phyloP scores from a whole-genome alignment of 37 sponge, comb jelly and placozoan species.

The Mnemiopsis leidyi region DNA sequence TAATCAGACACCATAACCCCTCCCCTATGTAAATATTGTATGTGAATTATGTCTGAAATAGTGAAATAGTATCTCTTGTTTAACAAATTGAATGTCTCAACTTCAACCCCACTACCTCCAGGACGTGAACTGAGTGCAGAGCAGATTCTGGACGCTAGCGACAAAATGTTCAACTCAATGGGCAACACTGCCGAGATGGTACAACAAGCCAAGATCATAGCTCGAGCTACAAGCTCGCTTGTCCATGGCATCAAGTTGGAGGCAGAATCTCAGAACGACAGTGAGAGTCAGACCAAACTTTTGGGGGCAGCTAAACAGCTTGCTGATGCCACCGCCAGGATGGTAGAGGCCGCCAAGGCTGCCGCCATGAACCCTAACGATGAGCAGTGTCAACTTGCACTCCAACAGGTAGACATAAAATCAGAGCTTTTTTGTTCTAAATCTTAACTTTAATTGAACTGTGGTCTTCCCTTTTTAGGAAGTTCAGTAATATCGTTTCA shows the following conservation, averaged over 20 bases:
- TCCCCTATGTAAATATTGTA: too few relatives aligned
- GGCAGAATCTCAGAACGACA: conserved; percentile 83
- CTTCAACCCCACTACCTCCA: neutral
- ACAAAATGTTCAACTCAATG: conserved; percentile 79
- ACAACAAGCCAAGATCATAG: conserved; percentile 91
- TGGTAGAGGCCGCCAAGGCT: conserved; percentile 94
- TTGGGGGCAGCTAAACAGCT: conserved; percentile 85
- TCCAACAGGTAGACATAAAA: conserved; percentile 41
- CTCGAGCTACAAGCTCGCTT: conserved; percentile 78
- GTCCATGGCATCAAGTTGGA: conserved; percentile 87
- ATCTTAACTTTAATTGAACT: too few relatives aligned
- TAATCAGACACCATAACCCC: too few relatives aligned
- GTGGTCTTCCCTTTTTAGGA: too few relatives aligned
- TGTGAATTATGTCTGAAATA: too few relatives aligned
- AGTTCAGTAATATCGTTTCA: too few relatives aligned
- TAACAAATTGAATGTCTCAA: neutral
- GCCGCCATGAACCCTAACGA: conserved; percentile 79
- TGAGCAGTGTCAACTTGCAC: conserved; percentile 55
- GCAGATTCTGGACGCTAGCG: conserved; percentile 86
- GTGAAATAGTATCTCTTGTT: too few relatives aligned
- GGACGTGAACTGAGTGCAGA: conserved; percentile 48
- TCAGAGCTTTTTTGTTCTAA: neutral
- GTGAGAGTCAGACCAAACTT: conserved; percentile 73
- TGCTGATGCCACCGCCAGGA: conserved; percentile 91
- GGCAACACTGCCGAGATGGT: conserved; percentile 96